A percentile compares a stretch with the other conserved stretches of the same genome.
Conservation (phyloP, 2,797 vertebrate species). For the Simalia tracyae region DNA sequence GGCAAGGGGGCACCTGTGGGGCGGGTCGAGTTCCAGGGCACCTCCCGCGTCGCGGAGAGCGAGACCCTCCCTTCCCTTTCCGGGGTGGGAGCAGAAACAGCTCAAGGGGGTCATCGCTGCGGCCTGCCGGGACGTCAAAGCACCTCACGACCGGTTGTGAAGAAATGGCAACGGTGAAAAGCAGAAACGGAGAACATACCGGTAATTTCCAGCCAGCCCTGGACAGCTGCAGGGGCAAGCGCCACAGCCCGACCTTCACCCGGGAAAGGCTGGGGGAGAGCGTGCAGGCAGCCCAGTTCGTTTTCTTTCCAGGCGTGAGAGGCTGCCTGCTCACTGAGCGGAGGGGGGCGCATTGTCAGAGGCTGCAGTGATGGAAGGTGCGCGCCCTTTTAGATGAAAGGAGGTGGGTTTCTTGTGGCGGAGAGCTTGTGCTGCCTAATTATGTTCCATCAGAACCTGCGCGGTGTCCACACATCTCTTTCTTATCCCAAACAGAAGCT, state of each 20-base stretch:
- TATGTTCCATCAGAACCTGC: slow-evolving; percentile 49
- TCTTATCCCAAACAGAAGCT: slow-evolving; percentile 55
- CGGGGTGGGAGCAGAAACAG: background rate
- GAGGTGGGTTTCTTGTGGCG: slow-evolving; percentile 26
- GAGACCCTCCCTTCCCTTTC: background rate
- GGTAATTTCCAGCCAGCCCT: background rate
- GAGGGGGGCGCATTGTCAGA: slow-evolving; percentile 34
- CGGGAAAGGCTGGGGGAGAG: background rate
- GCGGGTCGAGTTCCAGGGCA: too few species aligned
- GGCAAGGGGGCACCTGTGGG: too few species aligned
- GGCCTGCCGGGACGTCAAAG: background rate
- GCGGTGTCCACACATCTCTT: slow-evolving; percentile 54
- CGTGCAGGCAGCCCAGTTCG: background rate
- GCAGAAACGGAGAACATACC: background rate
- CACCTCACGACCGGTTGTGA: background rate
- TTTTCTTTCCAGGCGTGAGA: background rate
- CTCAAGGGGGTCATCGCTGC: background rate
- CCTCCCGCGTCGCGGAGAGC: too few species aligned
- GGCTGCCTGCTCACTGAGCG: slow-evolving; percentile 18
- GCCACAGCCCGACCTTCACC: too few species aligned
- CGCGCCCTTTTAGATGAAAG: slow-evolving; percentile 44
- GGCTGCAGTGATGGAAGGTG: slow-evolving; percentile 39
- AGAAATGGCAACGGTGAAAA: background rate
- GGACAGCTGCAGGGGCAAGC: background rate
- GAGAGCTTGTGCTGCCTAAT: slow-evolving; percentile 55